phyloP scores from a whole-genome alignment of 2,113 vertebrate genomes.

The Salvelinus alpinus region DNA sequence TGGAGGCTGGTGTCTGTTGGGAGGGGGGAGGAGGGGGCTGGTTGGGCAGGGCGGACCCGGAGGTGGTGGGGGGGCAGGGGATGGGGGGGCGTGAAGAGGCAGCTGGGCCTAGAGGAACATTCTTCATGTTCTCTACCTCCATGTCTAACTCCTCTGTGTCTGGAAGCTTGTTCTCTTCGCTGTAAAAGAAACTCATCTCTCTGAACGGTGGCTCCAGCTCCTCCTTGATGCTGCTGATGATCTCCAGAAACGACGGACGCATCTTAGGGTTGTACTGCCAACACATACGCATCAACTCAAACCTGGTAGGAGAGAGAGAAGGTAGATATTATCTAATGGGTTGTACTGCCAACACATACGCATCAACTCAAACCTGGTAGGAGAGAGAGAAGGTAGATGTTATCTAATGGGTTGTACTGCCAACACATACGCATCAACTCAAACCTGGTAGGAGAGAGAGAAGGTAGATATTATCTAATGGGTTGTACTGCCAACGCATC shows the following conservation, averaged over 20 bases:
- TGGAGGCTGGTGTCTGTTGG: constrained; percentile 12
- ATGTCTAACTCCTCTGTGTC: constrained; percentile 85
- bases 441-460: no score
- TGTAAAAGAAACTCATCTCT: constrained; percentile 96
- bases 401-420: no score
- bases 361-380: no score
- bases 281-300: no score
- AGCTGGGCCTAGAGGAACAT: constrained; percentile 83
- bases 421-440: no score
- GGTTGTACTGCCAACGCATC: no score
- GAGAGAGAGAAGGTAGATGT: no score
- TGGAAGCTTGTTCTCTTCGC: constrained; percentile 89
- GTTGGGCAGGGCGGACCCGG: constrained; percentile 10
- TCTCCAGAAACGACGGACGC: constrained; percentile 94
- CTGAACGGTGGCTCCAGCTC: constrained; percentile 89
- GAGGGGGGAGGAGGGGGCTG: not conserved
- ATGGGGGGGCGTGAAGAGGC: constrained; percentile 75
- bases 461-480: no score
- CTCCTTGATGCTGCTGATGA: constrained; percentile 91
- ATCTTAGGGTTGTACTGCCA: no score
- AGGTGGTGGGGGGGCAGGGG: constrained; percentile 4
- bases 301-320: no score
- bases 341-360: no score
- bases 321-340: no score
- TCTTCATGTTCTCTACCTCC: constrained; percentile 87